These are phyloP conservation scores for Poeciliopsis turneri DNA, from an alignment of 2,797 vertebrate genomes.

Conservation along the genomic window DNA sequence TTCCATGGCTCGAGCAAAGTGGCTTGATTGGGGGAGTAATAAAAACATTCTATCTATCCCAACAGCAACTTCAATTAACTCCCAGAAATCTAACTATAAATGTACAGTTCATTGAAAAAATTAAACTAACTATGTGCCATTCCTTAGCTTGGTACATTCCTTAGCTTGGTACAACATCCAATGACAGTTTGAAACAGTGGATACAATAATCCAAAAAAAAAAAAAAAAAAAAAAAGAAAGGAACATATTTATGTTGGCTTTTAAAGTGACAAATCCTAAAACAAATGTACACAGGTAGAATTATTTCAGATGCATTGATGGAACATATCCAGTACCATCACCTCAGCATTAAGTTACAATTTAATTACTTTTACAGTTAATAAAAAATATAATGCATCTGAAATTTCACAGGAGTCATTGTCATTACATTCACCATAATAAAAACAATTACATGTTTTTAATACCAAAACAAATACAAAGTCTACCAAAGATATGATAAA, in stretches of 20 bases:
- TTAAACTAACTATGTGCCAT: slow-evolving; percentile 47
- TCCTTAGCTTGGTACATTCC: slow-evolving; percentile 58
- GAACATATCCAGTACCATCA: slow-evolving; percentile 21
- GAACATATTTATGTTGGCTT: slow-evolving; percentile 50
- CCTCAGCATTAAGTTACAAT: slow-evolving; percentile 34
- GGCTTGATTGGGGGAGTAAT: slow-evolving; percentile 94
- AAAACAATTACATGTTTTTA: slow-evolving; percentile 46
- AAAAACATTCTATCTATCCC: slow-evolving; percentile 92
- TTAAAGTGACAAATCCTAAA: slow-evolving; percentile 54
- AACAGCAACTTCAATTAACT: slow-evolving; percentile 60
- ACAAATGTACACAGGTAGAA: slow-evolving; percentile 64
- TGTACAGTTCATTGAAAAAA: slow-evolving; percentile 57
- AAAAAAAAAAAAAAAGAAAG: neutral
- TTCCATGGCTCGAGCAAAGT: slow-evolving; percentile 94
- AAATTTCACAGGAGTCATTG: slow-evolving; percentile 84
- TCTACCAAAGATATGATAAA: slow-evolving; percentile 44
- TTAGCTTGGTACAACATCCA: slow-evolving; percentile 62
- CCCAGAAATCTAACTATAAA: slow-evolving; percentile 55
- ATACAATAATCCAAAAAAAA: slow-evolving; percentile 54
- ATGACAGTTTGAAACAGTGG: slow-evolving; percentile 63
- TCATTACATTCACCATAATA: slow-evolving; percentile 84
- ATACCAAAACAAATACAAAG: slow-evolving; percentile 73
- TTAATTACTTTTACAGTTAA: slow-evolving; percentile 28
- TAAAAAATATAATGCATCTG: slow-evolving; percentile 82
- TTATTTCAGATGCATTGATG: slow-evolving; percentile 76